Base-by-base conservation (phyloP, 2,797 vertebrate genomes). In the Eospalax fontanierii region DNA sequence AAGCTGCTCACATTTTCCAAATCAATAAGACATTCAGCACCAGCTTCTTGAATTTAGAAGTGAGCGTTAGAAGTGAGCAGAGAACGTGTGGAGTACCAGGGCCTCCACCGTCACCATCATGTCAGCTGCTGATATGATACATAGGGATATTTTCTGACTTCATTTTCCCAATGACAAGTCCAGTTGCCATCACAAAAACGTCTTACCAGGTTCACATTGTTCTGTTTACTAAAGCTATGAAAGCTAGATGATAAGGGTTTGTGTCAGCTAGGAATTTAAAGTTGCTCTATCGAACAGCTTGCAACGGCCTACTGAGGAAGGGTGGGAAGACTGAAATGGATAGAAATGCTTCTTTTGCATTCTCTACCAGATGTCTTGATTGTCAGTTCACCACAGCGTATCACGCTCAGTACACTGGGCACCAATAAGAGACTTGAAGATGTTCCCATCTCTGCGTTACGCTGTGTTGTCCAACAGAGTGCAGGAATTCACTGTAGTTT, bases 101-200 rank as follows among this genome's bases (percentile, higher is more conserved):
- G 26, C 43, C 40, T 90, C 4, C 26, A 61, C 46, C 46, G 16
- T 43, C 81, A 68, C 35, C 35, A 8, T 46, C 74, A 46, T 71
- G 12, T 63, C 74, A 92, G 30, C 38, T 80, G 5, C 59, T 43
- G 35, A 6, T 54, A 26, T 26, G 75, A 76, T 35, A 46, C 5
- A 86, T 11, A 28, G 15, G 87, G 24, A 83, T 89, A 79, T 86
- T 95, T 92, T 86, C 82, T 86, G 82, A 86, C 87, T 76, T 89
- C 71, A n/a, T 91, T 91, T 95, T 65, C 46, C 46, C 57, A 66
- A 0, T 21, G 22, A 59, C 76, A 46, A 16, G 18, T 76, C 9
- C n/a, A 92, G 33, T 46, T 92, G 24, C 65, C 78, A 95, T 90
- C 75, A 26, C 68, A 85, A 82, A 21, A 35, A 70, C 92, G 82